These are phyloP conservation scores for Heliconius melpomene DNA, from an alignment of 1,140 invertebrate genomes.

Conservation along the genomic window DNA sequence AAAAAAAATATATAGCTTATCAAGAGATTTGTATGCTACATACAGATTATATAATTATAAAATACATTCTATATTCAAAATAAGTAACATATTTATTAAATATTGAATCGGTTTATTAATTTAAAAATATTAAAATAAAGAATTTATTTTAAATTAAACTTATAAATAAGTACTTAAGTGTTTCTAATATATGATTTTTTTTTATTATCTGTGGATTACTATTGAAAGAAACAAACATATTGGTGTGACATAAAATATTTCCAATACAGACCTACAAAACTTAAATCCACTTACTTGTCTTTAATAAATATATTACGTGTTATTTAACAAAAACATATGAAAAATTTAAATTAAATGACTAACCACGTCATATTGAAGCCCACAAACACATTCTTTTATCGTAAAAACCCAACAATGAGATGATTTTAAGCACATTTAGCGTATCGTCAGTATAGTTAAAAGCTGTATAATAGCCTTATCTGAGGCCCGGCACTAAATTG, in stretches of 20 bases:
- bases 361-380: slow-evolving; percentile 37
- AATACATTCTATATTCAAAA: too few relatives aligned
- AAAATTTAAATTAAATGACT: slow-evolving; percentile 47
- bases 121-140: too few relatives aligned
- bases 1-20: slow-evolving; percentile 1
- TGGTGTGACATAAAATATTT: too few relatives aligned
- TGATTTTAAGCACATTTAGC: slow-evolving; percentile 78
- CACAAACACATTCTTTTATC: slow-evolving; percentile 55
- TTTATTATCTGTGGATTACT: too few relatives aligned
- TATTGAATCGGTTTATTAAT: too few relatives aligned
- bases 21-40: not conserved
- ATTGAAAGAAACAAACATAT: too few relatives aligned
- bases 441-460: slow-evolving; percentile 79
- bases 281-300: not conserved
- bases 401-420: slow-evolving; percentile 65
- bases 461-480: slow-evolving; percentile 81
- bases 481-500: slow-evolving; percentile 76
- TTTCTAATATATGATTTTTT: too few relatives aligned
- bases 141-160: too few relatives aligned
- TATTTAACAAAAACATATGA: slow-evolving; percentile 18
- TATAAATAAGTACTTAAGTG: too few relatives aligned
- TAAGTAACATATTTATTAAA: too few relatives aligned
- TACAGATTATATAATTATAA: too few relatives aligned
- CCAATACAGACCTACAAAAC: too few relatives aligned
- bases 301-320: not conserved